Base-by-base conservation (phyloP, 2,888 invertebrate genomes). In the Hetaerina titia region DNA sequence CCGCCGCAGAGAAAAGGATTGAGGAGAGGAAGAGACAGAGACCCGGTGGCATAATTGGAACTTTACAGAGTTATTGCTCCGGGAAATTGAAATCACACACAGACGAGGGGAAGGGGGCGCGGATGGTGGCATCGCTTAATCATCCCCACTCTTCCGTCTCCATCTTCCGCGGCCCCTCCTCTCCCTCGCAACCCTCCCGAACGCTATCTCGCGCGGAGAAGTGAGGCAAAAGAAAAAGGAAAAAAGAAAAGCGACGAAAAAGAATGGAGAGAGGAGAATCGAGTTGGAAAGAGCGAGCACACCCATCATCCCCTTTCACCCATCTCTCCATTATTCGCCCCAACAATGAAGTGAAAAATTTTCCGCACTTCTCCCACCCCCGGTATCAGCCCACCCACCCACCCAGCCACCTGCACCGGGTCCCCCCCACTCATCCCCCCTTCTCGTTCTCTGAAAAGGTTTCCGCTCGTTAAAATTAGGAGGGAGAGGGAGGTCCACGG, bases 381-480 rank as follows among this genome's bases (percentile, higher is more conserved):
- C 69, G 45, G 45, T 4, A 45, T 45, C 45, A 45, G 2, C 4
- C n/a, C 69, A 69, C 19, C 69, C 69, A 69, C n/a, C 69, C n/a
- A 45, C 45, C 45, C 45, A n/a, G n/a, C n/a, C n/a, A n/a, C n/a
- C n/a, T n/a, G n/a, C 45, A 45, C 45, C 45, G 45, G n/a, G 0
- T 69, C 6, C 69, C 69, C 31, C 31, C 81, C n/a, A 19, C 69
- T n/a, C 69, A 69, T 69, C 69, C 31, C 81, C 45, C 45, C 45
- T 45, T 45, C 45, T 45, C 45, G 45, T 4, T 45, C 45, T 31
- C 81, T 81, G 81, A 31, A 81, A 81, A 81, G 81, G 81, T 81
- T 81, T 81, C 81, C 81, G 81, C 81, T 81, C 81, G 81, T 81
- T 81, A 81, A 81, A 81, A 81, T 81, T 31, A 81, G 81, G 81